Evolutionary conservation across 2,797 vertebrate genomes (phyloP), one percentile per base, ranked within the genome.

Genomic region (Acanthiza pusilla): DNA sequence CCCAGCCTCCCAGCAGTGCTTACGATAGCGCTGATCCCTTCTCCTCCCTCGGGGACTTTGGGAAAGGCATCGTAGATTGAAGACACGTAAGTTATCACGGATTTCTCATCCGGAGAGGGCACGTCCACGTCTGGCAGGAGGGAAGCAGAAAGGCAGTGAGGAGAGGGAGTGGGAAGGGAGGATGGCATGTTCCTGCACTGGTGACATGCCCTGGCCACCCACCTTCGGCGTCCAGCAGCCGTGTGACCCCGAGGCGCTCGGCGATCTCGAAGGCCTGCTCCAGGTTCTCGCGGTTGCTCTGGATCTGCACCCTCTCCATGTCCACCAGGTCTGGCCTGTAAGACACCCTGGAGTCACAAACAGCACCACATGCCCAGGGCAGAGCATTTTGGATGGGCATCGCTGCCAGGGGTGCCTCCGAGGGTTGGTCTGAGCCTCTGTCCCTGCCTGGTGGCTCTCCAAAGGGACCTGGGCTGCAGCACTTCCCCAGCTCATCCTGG

Each of bases 51-150:
- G 0, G 99, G 99, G 97, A 99, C 99, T 97, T 99, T 99, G 80
- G 99, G 99, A 97, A 99, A 99, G 97, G 99, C 99, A 97, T 99
- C 99, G 9, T 99, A 99, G 98, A 99, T 99, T 55, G 99, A 99
- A 93, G 99, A 99, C 96, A 99, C 99, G 0, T 99, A 99, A 66
- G 99, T 99, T 97, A 99, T 99, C 93, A 99, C 99, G 0, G 99
- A 99, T 97, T 99, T 99, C 97, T 99, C 99, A 76, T 99, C 99
- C 1, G 99, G 99, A 67, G 99, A 99, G 23, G 98, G 98, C 54
- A 99, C 99, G 13, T 99, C 99, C 61, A 99, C 99, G 3, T 99
- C 99, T 99, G 96, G 17, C n/a, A 66, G 57, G 22, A 71, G 76
- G 5, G 38, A 82, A 54, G 84, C 14, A 88, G 74, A 94, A 66